Conservation (phyloP, 2,797 vertebrate species). For the Capromys pilorides region DNA sequence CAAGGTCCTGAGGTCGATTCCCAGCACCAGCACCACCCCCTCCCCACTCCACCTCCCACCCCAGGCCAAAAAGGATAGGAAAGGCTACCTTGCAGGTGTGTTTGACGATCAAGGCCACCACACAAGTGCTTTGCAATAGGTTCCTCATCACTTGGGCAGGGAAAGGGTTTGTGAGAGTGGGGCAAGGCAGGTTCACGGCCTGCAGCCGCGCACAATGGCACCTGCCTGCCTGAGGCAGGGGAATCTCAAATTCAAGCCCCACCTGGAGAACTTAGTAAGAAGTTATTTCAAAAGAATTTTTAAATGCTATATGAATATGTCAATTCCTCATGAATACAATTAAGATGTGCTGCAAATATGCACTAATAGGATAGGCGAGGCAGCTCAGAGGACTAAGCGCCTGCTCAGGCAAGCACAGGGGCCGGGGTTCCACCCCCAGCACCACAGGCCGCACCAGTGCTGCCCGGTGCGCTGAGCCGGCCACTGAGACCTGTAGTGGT, state of each 20-base stretch:
- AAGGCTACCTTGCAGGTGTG: background rate
- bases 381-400: no score
- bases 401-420: no score
- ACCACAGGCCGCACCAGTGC: no score
- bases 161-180: rapidly evolving
- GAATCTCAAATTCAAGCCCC: background rate
- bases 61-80: background rate
- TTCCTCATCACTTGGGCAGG: background rate
- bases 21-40: no score
- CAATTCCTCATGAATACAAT: background rate
- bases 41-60: no score
- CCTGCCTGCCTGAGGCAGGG: background rate
- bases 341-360: background rate
- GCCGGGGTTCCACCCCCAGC: no score
- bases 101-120: background rate
- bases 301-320: background rate
- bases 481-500: no score
- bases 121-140: background rate
- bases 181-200: no score
- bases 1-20: no score
- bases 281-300: background rate
- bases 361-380: background rate
- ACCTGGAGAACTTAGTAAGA: background rate
- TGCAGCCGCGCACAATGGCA: no score
- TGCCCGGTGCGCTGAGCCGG: no score